Evolutionary conservation across 2,888 invertebrate genomes (phyloP), one percentile per base, ranked within the genome.

Genomic region (Lypha dubia): DNA sequence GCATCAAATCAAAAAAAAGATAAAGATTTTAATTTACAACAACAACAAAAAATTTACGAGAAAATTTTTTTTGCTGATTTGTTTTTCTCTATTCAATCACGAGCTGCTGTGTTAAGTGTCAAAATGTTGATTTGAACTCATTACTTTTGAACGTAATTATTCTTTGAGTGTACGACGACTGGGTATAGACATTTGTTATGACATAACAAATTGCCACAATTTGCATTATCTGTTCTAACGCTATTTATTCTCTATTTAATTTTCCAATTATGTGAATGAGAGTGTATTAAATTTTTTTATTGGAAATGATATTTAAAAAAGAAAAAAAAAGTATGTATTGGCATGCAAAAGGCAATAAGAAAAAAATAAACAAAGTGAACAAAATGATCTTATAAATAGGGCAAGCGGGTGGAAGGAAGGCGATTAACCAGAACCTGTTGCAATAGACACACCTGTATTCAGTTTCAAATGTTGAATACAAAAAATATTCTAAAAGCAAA

Each of bases 391-490:
- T 41, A 3, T 5, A 28, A 24, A 49, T 1, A 32, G n/a, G n/a
- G 41, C 0, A 0, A 9, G 15, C 13, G 22, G 32, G 46, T 17
- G 35, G 13, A 56, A 8, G 35, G 13, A 56, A 8, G 35, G 22
- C 15, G 7, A 41, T 11, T 20, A 20, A 5, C 20, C 15, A 71
- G 44, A 81, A 77, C 77, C 77, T 84, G 80, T 77, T 80, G 49
- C 51, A 68, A 20, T 63, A 63, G 84, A 70, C 80, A 81, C 84
- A 84, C 80, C 80, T 84, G 84, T 77, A 68, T 68, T 80, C 62
- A 75, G 15, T 56, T 49, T n/a, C 32, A 53, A 63, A 53, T 70
- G 53, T 20, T 46, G 44, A 28, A 56, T 56, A 17, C 22, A 74
- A 35, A 56, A 35, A 35, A 44, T 44, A 63, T 70, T 70, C 35